Evolutionary conservation across 2,888 invertebrate genomes (phyloP), one percentile per base, ranked within the genome.

Genomic region (Ormyrus rosae): DNA sequence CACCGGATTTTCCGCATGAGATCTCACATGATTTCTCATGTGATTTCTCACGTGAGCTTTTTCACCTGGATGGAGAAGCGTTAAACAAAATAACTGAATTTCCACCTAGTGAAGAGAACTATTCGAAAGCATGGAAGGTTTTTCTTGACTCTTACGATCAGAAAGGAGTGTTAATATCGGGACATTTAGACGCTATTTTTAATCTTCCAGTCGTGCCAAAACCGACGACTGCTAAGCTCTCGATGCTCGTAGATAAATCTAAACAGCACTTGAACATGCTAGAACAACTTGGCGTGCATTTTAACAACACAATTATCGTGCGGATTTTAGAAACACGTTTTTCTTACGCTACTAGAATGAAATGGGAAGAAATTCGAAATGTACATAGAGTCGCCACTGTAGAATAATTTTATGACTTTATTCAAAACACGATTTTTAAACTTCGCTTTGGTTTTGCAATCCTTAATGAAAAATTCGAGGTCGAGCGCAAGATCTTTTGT

Each of bases 31-130:
- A 13, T 13, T 13, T 13, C 13, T 13, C 13, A 13, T 13, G 13
- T 13, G 13, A 13, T 13, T 13, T 13, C 13, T 13, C 13, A 13
- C 13, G 13, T 13, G 13, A 13, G 13, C 13, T 13, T 13, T 13
- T 13, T 13, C 13, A 13, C 13, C 13, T 13, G 13, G 13, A 13
- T 34, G 69, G 69, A 34, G 55, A 45, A 11, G 69, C 69, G 45
- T 10, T 55, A 11, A 69, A 34, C 13, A 69, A 69, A 69, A 69
- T 69, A 6, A 34, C 11, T 7, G 69, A 53, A 56, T 69, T 69
- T 53, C 19, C 45, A 5, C 51, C 69, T 10, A 69, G 69, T 13
- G 69, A 69, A 13, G 69, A 69, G 34, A 69, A 55, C 13, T 65
- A 65, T 10, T 50, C 65, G 11, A 50, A 13, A 7, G 65, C 65